Percentiles rank a stretch among this genome's conserved stretches.
These are phyloP conservation scores for Pseudanteris insignis DNA, from an alignment of 2,888 invertebrate genomes.

Conservation along the genomic window DNA sequence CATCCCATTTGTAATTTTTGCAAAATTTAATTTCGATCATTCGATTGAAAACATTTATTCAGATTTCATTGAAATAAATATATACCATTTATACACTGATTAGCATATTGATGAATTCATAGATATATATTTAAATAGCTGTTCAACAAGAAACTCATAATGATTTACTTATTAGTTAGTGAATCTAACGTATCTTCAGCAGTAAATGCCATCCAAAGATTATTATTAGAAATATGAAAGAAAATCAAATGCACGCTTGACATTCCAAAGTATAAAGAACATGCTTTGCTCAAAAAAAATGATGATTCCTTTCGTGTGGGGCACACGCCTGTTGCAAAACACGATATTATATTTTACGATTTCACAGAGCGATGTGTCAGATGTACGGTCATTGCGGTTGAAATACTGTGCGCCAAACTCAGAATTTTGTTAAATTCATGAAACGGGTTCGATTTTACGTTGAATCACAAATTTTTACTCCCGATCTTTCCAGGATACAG, in stretches of 20 bases:
- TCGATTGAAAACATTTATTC: slow-evolving; percentile 18
- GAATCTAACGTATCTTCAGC: too few relatives aligned
- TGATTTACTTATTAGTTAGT: too few relatives aligned
- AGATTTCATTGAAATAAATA: slow-evolving; percentile 9
- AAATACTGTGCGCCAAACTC: slow-evolving; percentile 29
- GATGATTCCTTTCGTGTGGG: slow-evolving; percentile 15
- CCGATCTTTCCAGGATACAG: too few relatives aligned
- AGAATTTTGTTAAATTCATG: slow-evolving; percentile 23
- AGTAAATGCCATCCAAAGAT: too few relatives aligned
- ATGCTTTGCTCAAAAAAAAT: slow-evolving; percentile 27
- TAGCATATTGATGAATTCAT: too few relatives aligned
- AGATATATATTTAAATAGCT: too few relatives aligned
- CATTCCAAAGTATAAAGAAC: slow-evolving; percentile 28
- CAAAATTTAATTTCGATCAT: slow-evolving; percentile 31
- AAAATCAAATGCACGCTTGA: too few relatives aligned
- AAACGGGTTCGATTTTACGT: too few relatives aligned
- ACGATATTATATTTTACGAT: slow-evolving; percentile 31
- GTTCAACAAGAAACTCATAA: too few relatives aligned
- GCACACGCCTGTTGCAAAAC: slow-evolving; percentile 25
- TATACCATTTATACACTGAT: too few relatives aligned
- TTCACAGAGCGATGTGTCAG: slow-evolving; percentile 31
- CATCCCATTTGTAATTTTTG: slow-evolving; percentile 35
- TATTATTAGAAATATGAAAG: too few relatives aligned
- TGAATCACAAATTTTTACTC: too few relatives aligned
- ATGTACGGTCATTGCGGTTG: slow-evolving; percentile 29